A percentile compares a stretch with the other conserved stretches of the same genome.
Conservation (phyloP, 2,113 vertebrate genomes). For the Chascanopsetta lugubris region DNA sequence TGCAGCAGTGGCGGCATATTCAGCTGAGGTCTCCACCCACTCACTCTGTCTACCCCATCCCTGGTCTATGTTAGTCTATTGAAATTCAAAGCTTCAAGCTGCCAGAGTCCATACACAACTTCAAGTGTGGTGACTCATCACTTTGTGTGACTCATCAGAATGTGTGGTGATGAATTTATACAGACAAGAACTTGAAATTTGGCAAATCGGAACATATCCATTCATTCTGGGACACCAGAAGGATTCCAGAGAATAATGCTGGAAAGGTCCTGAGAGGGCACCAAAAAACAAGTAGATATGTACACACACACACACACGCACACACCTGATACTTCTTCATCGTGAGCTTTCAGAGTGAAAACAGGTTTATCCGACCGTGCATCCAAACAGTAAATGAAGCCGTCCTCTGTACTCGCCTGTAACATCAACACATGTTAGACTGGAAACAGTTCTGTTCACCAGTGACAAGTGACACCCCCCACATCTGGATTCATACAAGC, state of each 20-base stretch:
- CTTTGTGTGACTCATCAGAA: not conserved
- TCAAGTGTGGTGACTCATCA: not conserved
- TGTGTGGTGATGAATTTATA: not conserved
- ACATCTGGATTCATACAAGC: not conserved
- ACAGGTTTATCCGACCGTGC: constrained; percentile 94
- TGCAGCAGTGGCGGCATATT: too few relatives aligned
- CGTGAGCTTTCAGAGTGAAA: constrained; percentile 93
- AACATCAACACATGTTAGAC: constrained; percentile 17
- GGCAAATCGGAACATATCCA: not conserved
- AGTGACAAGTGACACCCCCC: too few relatives aligned
- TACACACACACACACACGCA: not conserved
- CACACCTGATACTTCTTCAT: constrained; percentile 93
- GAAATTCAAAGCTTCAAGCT: too few relatives aligned
- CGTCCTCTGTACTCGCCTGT: constrained; percentile 96
- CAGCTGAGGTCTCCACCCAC: too few relatives aligned
- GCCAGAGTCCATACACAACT: too few relatives aligned
- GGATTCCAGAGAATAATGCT: too few relatives aligned
- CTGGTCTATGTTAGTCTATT: too few relatives aligned
- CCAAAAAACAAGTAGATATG: too few relatives aligned
- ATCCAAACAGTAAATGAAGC: constrained; percentile 96
- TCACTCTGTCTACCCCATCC: too few relatives aligned
- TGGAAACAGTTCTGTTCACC: too few relatives aligned
- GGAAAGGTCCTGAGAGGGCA: too few relatives aligned
- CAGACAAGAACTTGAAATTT: not conserved
- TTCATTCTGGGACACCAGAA: too few relatives aligned